A percentile compares a stretch with the other conserved stretches of the same genome.
phyloP scores from a whole-genome alignment of 1,140 invertebrate species.

The Dreissena polymorpha region DNA sequence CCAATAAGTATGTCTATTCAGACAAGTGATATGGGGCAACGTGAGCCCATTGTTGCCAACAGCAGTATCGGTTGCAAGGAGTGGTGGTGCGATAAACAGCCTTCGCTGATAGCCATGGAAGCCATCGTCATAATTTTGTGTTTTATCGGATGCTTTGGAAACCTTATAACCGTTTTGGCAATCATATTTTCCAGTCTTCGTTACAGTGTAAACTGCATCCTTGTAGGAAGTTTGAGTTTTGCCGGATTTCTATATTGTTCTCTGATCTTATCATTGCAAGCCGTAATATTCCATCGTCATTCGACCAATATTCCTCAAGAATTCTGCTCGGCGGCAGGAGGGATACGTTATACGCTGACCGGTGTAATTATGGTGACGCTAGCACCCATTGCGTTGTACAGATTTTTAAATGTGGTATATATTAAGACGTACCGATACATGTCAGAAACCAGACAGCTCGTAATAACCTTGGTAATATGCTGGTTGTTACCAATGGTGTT shows the following conservation, averaged over 20 bases:
- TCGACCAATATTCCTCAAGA: constrained; percentile 51
- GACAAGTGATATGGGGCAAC: too few species aligned
- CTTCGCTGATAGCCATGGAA: constrained; percentile 56
- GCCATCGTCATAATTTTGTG: constrained; percentile 63
- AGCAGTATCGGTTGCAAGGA: constrained; percentile 22
- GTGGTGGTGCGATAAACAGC: constrained; percentile 61
- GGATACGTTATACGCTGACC: constrained; percentile 69
- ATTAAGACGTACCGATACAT: constrained; percentile 64
- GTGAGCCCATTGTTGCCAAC: too few species aligned
- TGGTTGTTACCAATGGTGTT: constrained; percentile 69
- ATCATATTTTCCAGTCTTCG: constrained; percentile 70
- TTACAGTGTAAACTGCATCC: constrained; percentile 72
- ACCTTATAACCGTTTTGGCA: constrained; percentile 72
- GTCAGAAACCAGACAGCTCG: constrained; percentile 58
- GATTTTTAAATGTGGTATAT: constrained; percentile 71
- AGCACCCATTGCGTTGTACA: constrained; percentile 70
- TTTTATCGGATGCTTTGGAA: constrained; percentile 67
- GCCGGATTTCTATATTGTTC: constrained; percentile 71
- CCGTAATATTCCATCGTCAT: constrained; percentile 65
- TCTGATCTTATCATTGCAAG: constrained; percentile 70
- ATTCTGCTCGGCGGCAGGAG: constrained; percentile 66
- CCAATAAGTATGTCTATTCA: too few species aligned
- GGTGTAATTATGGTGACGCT: constrained; percentile 71
- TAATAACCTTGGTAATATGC: constrained; percentile 61
- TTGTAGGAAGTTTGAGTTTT: constrained; percentile 73